These are phyloP conservation scores for Agrotis exclamationis DNA, from an alignment of 2,888 invertebrate genomes.

Conservation along the genomic window DNA sequence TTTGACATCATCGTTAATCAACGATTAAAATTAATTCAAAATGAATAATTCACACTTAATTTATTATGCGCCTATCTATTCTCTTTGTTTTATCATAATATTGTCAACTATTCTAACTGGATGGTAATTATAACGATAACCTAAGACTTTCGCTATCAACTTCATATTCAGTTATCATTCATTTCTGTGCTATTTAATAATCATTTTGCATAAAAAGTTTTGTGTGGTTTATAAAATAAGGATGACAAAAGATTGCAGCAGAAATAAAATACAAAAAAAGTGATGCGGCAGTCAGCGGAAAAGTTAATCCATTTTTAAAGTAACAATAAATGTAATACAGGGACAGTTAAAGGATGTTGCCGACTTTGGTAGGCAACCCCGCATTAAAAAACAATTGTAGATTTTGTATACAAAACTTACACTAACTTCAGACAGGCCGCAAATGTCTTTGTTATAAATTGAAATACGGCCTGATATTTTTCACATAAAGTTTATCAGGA, in stretches of 20 bases:
- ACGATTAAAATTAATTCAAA: not conserved
- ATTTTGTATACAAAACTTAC: not conserved
- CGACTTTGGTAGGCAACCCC: not conserved
- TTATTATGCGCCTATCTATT: not conserved
- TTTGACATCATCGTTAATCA: not conserved
- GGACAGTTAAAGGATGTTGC: not conserved
- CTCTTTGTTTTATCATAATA: conserved; percentile 16
- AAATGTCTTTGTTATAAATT: not conserved
- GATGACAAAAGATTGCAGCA: no score
- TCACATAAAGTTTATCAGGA: not conserved
- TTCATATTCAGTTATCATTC: conserved; percentile 12
- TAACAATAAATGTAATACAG: not conserved
- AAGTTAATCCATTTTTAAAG: not conserved
- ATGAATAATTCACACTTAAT: not conserved
- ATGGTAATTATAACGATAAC: conserved; percentile 41
- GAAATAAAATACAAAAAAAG: no score
- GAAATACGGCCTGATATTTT: no score
- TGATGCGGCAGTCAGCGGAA: no score
- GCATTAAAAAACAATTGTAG: not conserved
- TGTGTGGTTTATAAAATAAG: no score
- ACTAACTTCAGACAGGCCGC: not conserved
- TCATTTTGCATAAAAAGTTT: not conserved
- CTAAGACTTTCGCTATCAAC: conserved; percentile 29
- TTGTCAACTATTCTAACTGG: conserved; percentile 24
- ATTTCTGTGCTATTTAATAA: conserved; percentile 41